Evolutionary conservation across 2,113 vertebrate genomes (phyloP), one percentile per base, ranked within the genome.

Genomic region (Sitta europaea): DNA sequence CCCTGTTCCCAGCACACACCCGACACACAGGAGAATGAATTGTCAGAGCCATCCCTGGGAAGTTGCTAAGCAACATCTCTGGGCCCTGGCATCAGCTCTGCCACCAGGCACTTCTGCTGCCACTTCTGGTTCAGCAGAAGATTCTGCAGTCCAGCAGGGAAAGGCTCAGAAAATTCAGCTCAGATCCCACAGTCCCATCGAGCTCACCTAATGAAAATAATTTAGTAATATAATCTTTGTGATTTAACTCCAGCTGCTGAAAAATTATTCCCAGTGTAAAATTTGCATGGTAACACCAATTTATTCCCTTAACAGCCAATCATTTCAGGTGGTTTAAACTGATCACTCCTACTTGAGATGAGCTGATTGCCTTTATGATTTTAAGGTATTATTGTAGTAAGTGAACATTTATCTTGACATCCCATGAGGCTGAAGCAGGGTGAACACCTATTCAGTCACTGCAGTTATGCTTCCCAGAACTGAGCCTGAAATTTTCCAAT

Each of bases 1-100:
- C 53, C 50, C 40, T 3, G 1, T 28, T 63, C 31, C 7, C 45
- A 86, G 62, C 29, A n/a, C 50, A 8, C 62, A 50, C 22, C 45
- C 9, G 1, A 17, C 28, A 31, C 57, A 28, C 65, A 53, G 6
- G 71, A 63, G 94, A 77, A 28, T 77, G 65, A 77, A 94, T 91
- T 71, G 76, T 43, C 62, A n/a, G 43, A 90, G 51, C 45, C 90
- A 71, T 63, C 47, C 67, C 83, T 35, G 74, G 67, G 79, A 91
- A 83, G 96, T 95, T 96, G 96, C 95, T 93, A 88, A 97, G 96
- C 95, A 95, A 96, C 94, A 6, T 28, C 35, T 10, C 70, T 43
- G 76, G 82, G 65, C 70, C 35, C 42, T 29, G 3, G 76, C 83
- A 48, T 67, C 81, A 25, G 59, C 75, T 75, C 50, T 59, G 73